A percentile compares a stretch with the other conserved stretches of the same genome.
These are phyloP conservation scores for Pseudobourletiella spinata DNA, from an alignment of 1,140 invertebrate species.

Conservation along the genomic window DNA sequence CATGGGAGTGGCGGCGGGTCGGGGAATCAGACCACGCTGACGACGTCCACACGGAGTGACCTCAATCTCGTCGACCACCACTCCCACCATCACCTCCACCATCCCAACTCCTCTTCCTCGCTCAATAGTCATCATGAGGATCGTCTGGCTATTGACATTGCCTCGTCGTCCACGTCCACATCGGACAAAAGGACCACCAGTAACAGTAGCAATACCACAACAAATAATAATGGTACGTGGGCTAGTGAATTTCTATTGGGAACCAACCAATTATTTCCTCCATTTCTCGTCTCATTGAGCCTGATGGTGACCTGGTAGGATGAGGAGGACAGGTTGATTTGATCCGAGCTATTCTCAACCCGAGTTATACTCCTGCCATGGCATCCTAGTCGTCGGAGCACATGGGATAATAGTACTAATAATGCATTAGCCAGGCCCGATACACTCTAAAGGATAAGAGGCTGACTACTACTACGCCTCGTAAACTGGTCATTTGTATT, in stretches of 20 bases:
- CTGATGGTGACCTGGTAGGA: background rate
- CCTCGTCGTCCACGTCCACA: constrained; percentile 15
- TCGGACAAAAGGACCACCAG: constrained; percentile 21
- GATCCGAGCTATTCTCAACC: too few relatives aligned
- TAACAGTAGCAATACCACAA: constrained; percentile 14
- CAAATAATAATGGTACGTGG: constrained; percentile 16
- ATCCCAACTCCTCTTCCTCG: constrained; percentile 16
- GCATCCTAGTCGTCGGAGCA: too few relatives aligned
- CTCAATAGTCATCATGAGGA: constrained; percentile 17
- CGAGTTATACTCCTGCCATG: too few relatives aligned
- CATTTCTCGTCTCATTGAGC: background rate
- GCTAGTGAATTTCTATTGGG: background rate
- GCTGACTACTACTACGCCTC: too few relatives aligned
- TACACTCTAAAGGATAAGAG: too few relatives aligned
- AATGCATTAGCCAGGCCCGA: too few relatives aligned
- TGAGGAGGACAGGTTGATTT: too few relatives aligned
- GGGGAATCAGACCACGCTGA: constrained; percentile 1
- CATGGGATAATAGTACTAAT: too few relatives aligned
- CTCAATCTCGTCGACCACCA: constrained; percentile 22
- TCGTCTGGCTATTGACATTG: constrained; percentile 17
- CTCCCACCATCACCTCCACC: constrained; percentile 22
- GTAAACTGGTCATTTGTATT: too few relatives aligned
- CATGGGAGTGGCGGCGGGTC: background rate
- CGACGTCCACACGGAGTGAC: constrained; percentile 7
- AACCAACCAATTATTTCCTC: constrained; percentile 5